Evolutionary conservation across 2,888 invertebrate genomes (phyloP), one percentile per base, ranked within the genome.

Genomic region (Allolobophora icterica): DNA sequence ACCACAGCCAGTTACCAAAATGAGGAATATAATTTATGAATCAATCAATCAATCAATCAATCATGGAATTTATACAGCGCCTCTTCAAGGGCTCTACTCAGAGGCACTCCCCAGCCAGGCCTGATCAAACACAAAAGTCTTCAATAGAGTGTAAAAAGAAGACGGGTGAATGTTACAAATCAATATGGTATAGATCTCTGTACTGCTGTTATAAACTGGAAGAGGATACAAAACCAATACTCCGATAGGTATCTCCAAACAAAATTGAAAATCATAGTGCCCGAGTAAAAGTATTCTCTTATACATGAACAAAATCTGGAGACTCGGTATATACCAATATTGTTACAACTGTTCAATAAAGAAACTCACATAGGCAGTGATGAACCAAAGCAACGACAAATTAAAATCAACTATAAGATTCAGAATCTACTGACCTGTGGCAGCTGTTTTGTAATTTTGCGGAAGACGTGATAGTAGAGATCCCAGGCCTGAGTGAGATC

Each of bases 401-500:
- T n/a, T n/a, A 71, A n/a, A 71, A 13, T 71, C 71, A n/a, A 30
- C 8, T n/a, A 71, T n/a, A 71, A 8, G 71, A n/a, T 30, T 8
- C 8, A n/a, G 71, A 71, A 71, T 11, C 33, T 33, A 45, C 38
- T 15, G 35, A 92, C 92, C 92, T 92, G 95, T 6, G 99, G 98
- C 93, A 99, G 96, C 95, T 99, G 99, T 35, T 98, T 97, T 35
- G 98, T 98, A 95, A 99, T 99, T 93, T 98, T 97, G 45, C 99
- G 97, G 96, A 99, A 99, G 91, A 99, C 99, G 95, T 99, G 98
- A 96, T 99, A 99, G 96, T 99, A 99, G 83, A 99, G 96, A 95
- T 99, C 99, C 99, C 99, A 99, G 6, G 99, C 99, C 95, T 98
- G 98, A 95, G 98, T 99, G 93, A 99, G 96, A 94, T 99, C 99